Evolutionary conservation across 92 coral and sea anemone species (phyloP), one percentile per base, ranked within the genome.

Genomic region (Pocillopora grandis): DNA sequence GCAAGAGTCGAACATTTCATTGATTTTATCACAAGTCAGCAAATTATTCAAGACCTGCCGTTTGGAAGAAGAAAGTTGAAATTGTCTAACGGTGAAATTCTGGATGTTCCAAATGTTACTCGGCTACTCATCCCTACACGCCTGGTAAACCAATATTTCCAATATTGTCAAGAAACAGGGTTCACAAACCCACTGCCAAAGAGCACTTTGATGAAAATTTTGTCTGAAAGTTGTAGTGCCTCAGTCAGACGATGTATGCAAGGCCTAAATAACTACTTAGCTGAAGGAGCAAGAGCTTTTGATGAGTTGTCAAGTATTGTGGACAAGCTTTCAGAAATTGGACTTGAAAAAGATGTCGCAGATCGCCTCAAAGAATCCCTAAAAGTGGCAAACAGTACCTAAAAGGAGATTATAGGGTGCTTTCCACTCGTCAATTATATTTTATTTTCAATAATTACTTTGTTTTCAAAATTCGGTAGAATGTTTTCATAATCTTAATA

Each of bases 11-110:
- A 88, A 33, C 90, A 88, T 78, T 88, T 88, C 68, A 77, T 88
- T 65, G 85, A 76, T 55, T 88, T 88, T 36, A 83, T 88, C 19
- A 88, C 90, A 3, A 78, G 87, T 66, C 77, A 68, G 19, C 78
- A 82, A 57, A 73, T 83, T 61, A 76, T 82, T 42, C 90, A 88
- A 76, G 90, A 88, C 33, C 86, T 88, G 21, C 90, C 87, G 6
- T 87, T 88, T 82, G 90, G 87, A 9, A 55, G 66, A 71, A 21
- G 83, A 69, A 88, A 69, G 63, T 71, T 88, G 62, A 62, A 59
- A 58, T 69, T 88, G 52, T 64, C 90, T n/a, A 63, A 35, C 31
- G 87, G 83, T 12, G 87, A 88, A 73, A 76, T 67, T 60, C 76
- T 87, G 21, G 90, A 82, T 33, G 58, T 82, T 67, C 87, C 90